A percentile compares a stretch with the other conserved stretches of the same genome.
Evolutionary conservation across 2,797 vertebrate genomes (phyloP).

Genomic region (Eulemur albifrons): DNA sequence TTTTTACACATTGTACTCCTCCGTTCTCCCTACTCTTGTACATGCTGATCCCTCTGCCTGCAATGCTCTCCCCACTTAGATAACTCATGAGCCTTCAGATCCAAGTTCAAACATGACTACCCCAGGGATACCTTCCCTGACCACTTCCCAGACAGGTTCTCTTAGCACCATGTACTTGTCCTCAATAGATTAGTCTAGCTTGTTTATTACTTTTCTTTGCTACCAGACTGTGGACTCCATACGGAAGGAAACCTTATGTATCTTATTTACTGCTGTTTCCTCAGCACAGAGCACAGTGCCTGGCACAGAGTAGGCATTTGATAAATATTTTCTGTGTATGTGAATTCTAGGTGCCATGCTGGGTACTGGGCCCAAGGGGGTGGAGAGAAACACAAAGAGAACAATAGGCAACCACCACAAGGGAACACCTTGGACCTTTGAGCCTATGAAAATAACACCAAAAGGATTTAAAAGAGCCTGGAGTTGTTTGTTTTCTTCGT

Average conservation of each 20-base stretch:
- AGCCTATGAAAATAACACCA: background rate
- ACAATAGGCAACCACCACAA: background rate
- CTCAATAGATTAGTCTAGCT: background rate
- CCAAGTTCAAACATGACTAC: background rate
- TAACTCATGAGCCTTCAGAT: background rate
- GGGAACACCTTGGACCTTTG: background rate
- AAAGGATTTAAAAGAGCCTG: background rate
- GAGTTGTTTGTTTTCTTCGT: background rate
- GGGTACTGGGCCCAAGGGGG: background rate
- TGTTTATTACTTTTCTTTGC: background rate
- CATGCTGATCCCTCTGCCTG: background rate
- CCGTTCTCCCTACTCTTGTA: background rate
- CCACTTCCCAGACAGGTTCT: background rate
- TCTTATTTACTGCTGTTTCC: background rate
- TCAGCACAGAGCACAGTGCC: background rate
- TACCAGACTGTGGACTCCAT: background rate
- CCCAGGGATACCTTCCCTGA: background rate
- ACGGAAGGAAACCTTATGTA: background rate
- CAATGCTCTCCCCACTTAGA: background rate
- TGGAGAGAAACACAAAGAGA: conserved; percentile 33
- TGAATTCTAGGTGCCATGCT: background rate
- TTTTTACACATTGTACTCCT: background rate
- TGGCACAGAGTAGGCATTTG: background rate
- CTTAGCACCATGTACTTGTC: background rate
- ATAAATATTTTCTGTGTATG: conserved; percentile 17